Base-by-base conservation (phyloP, 64 coral and sea anemone genomes). In the Trachythela sp. region DNA sequence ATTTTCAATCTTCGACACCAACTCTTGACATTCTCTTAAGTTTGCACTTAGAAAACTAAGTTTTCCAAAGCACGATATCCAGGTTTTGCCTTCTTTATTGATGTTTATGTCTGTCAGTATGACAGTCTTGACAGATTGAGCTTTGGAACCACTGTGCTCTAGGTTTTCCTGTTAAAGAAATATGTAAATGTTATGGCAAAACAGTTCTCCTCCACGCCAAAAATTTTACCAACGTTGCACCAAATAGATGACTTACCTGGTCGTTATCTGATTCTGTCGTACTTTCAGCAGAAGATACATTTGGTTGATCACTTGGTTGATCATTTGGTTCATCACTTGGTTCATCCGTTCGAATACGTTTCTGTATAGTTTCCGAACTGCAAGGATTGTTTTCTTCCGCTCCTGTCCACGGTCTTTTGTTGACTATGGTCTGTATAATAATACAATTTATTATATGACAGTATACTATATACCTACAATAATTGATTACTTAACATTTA, bases 241-340 rank as follows among this genome's bases (percentile, higher is more conserved):
- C 2, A 31, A 31, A n/a, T 2, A 22, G 7, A 3, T n/a, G 5
- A 31, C 20, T 68, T n/a, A 68, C 59, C 59, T 68, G 59, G 20
- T 68, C 59, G 18, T 14, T 68, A 68, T 68, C 59, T 68, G 59
- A 68, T 68, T 68, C 15, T 5, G 59, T 68, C 15, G 18, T 2
- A 68, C 59, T 68, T 68, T 68, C 59, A 68, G 3, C 59, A 68
- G 59, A 68, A 68, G 59, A 68, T 68, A 68, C 59, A 68, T 68
- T 68, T 14, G 18, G 7, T 68, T 68, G 4, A 68, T 68, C 59
- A 68, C 3, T 68, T 14, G 59, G 59, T 68, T 68, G 6, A 68
- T 68, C 30, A n/a, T 6, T 68, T 14, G 59, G 59, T 68, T 68
- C 59, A 68, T 68, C 59, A 68, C 3, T 68, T 14, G 59, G 59